Evolutionary conservation across 2,113 vertebrate species (phyloP).

Genomic region (Oncorhynchus gorbuscha): DNA sequence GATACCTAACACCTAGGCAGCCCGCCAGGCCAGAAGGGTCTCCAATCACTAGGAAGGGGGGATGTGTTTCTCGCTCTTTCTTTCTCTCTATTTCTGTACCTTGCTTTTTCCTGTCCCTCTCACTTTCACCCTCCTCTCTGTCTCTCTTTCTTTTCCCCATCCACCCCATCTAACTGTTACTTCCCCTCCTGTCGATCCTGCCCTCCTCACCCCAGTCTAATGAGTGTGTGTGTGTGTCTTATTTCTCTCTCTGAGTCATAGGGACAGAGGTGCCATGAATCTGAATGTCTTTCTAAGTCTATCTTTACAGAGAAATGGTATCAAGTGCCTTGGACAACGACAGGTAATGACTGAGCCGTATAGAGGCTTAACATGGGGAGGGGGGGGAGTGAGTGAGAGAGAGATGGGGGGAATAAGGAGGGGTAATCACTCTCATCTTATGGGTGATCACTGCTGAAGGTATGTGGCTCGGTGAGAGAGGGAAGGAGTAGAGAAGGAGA

Average conservation of each 20-base stretch:
- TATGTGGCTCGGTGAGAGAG: constrained; percentile 19
- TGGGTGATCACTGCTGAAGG: constrained; percentile 31
- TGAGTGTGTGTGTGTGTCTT: not conserved
- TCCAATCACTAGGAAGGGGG: too few relatives aligned
- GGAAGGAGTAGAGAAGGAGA: not conserved
- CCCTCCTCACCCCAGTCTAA: not conserved
- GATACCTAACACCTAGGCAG: too few relatives aligned
- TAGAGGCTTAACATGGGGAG: constrained; percentile 1
- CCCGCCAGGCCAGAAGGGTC: too few relatives aligned
- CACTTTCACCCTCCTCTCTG: not conserved
- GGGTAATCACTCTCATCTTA: constrained; percentile 51
- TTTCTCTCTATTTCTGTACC: not conserved
- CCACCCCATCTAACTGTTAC: not conserved
- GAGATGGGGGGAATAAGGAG: constrained; percentile 16
- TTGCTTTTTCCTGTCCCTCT: not conserved
- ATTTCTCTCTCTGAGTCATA: not conserved
- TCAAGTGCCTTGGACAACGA: constrained; percentile 24
- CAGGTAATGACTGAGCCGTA: constrained; percentile 31
- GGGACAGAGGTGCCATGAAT: constrained; percentile 4
- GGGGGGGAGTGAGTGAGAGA: not conserved
- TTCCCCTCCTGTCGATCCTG: not conserved
- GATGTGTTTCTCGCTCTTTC: not conserved
- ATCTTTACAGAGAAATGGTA: constrained; percentile 17
- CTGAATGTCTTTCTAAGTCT: constrained; percentile 26
- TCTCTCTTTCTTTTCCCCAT: not conserved